Conservation (phyloP, 2,113 vertebrate species). For the Bambusicola thoracicus region DNA sequence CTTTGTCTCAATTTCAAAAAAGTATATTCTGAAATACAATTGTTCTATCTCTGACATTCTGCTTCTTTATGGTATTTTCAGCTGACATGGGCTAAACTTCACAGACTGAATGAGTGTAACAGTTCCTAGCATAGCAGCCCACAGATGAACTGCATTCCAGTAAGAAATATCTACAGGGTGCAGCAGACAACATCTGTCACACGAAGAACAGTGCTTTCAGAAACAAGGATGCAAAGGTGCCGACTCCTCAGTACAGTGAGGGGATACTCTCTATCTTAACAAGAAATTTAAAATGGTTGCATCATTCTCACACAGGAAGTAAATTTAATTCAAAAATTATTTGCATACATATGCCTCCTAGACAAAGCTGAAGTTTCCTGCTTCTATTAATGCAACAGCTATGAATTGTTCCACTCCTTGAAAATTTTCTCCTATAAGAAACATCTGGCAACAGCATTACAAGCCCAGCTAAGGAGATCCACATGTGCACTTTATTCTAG, state of each 20-base stretch:
- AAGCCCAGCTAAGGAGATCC: not conserved
- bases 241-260: not conserved
- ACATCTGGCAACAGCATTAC: not conserved
- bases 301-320: not conserved
- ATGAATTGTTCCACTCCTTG: not conserved
- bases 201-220: not conserved
- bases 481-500: not conserved
- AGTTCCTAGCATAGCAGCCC: conserved; percentile 73
- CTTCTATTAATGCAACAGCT: not conserved
- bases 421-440: not conserved
- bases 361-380: not conserved
- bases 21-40: not conserved
- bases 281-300: not conserved
- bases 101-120: conserved; percentile 65
- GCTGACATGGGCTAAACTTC: not conserved
- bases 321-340: not conserved
- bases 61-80: not conserved
- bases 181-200: not conserved
- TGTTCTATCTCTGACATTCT: not conserved
- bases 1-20: not conserved
- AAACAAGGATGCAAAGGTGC: not conserved
- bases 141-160: not conserved
- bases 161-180: not conserved
- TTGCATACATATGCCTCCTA: not conserved
- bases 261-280: not conserved